Evolutionary conservation across 2,797 vertebrate genomes (phyloP).

Genomic region (Knipowitschia caucasica): DNA sequence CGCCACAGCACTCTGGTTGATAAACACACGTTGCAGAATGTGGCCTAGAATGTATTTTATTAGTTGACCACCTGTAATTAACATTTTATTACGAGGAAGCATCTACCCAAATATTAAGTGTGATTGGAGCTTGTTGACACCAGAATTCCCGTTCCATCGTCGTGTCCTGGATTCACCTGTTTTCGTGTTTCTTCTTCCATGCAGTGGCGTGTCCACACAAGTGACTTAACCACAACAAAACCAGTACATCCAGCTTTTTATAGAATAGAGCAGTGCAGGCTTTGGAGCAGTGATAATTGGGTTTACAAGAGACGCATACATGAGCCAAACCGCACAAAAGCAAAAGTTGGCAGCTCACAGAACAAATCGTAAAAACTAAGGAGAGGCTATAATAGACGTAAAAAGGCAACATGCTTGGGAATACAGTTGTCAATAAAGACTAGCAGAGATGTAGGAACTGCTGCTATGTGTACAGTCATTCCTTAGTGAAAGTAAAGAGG

Average conservation of each 20-base stretch:
- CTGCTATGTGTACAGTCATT: not conserved
- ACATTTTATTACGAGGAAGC: too few species aligned
- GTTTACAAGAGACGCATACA: conserved; percentile 5
- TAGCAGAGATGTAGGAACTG: not conserved
- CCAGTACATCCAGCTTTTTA: conserved; percentile 2
- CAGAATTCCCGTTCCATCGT: not conserved
- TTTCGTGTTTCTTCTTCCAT: conserved; percentile 1
- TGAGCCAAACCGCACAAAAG: conserved; percentile 12
- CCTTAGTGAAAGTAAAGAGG: not conserved
- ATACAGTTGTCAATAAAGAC: not conserved
- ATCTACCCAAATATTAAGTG: too few species aligned
- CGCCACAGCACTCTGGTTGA: too few species aligned
- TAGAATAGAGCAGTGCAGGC: not conserved
- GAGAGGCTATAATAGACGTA: not conserved
- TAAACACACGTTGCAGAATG: too few species aligned
- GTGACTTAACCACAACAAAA: not conserved
- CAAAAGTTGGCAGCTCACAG: not conserved
- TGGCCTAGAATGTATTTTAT: too few species aligned
- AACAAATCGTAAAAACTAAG: not conserved
- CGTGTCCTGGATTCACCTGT: conserved; percentile 9
- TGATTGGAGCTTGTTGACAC: not conserved
- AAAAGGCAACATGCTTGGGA: not conserved
- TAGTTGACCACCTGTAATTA: too few species aligned
- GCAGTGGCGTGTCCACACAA: not conserved
- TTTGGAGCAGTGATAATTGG: conserved; percentile 2